Base-by-base conservation (phyloP, 2,888 invertebrate species). In the Exephanes ischioxanthus region DNA sequence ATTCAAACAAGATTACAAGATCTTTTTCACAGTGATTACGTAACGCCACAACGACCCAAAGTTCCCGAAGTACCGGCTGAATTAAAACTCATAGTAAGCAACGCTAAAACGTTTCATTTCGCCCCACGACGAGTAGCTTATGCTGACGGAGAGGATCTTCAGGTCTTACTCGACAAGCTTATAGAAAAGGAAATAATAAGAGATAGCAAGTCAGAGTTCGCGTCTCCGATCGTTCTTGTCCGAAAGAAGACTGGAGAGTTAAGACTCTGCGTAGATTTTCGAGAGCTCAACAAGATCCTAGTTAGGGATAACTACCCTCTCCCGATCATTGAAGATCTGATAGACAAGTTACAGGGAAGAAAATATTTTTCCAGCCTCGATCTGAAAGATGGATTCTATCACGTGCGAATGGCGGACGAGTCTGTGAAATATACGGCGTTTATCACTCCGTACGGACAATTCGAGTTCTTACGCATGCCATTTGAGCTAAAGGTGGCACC, bases 341-440 rank as follows among this genome's bases (percentile, higher is more conserved):
- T 90, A 16, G 87, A 88, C 55, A 11, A 55, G 11, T 70, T 89
- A 7, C 48, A 66, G 6, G 67, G 77, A 16, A 87, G 89, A 67
- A 72, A 48, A 26, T 88, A 78, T 73, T 90, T 89, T 72, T 85
- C 85, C 0, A 53, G 71, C 1, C 61, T 90, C 3, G 89, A 90
- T 82, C 33, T 89, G n/a, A 87, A 87, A 67, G 86, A 72, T 68
- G 89, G 87, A 0, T 90, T 89, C 58, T 80, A 88, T 53, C 88
- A 89, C 48, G 76, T 89, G 2, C 51, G 55, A 26, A 70, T 90
- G 73, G 53, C 80, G 1, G 71, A 81, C 6, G 79, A 82, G 19
- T 88, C 88, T 0, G 76, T 89, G 4, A 79, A 84, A 30, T 87
- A 86, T 76, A 88, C 89, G 0, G 75, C 85, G 0, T 89, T 80